Evolutionary conservation across 2,113 vertebrate species (phyloP).

Genomic region (Grammomys dolichurus): DNA sequence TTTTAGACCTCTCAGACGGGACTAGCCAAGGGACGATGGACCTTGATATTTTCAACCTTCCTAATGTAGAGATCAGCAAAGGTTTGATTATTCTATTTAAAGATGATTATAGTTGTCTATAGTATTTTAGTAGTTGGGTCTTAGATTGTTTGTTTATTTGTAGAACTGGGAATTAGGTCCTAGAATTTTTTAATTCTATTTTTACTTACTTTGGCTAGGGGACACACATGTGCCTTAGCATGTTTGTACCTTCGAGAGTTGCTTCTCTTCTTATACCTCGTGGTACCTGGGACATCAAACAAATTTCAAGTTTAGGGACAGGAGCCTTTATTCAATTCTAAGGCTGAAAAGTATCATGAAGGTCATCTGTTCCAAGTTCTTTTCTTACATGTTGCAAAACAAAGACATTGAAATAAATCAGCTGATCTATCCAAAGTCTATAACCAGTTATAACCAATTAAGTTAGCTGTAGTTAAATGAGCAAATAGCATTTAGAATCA

Average conservation of each 20-base stretch:
- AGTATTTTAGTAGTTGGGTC: neutral
- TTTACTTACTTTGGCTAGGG: neutral
- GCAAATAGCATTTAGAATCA: neutral
- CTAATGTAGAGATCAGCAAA: constrained; percentile 94
- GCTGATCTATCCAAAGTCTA: neutral
- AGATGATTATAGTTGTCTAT: neutral
- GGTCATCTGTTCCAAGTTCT: neutral
- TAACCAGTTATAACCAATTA: neutral
- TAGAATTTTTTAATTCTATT: neutral
- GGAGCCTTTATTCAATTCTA: constrained; percentile 19
- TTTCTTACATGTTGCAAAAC: constrained; percentile 57
- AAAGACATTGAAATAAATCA: constrained; percentile 32
- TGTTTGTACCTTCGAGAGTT: neutral
- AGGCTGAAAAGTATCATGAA: constrained; percentile 35
- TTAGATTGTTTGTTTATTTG: neutral
- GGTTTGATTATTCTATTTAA: constrained; percentile 86
- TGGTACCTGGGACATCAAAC: neutral
- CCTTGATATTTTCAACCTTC: constrained; percentile 94
- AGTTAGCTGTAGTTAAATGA: neutral
- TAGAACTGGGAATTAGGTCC: neutral
- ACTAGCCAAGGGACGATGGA: constrained; percentile 94
- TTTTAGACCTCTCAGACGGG: constrained; percentile 93
- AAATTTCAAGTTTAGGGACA: neutral
- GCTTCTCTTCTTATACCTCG: neutral
- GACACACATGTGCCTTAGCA: neutral